phyloP scores from a whole-genome alignment of 2,888 invertebrate species.

The Drosophila quasianomalipes region DNA sequence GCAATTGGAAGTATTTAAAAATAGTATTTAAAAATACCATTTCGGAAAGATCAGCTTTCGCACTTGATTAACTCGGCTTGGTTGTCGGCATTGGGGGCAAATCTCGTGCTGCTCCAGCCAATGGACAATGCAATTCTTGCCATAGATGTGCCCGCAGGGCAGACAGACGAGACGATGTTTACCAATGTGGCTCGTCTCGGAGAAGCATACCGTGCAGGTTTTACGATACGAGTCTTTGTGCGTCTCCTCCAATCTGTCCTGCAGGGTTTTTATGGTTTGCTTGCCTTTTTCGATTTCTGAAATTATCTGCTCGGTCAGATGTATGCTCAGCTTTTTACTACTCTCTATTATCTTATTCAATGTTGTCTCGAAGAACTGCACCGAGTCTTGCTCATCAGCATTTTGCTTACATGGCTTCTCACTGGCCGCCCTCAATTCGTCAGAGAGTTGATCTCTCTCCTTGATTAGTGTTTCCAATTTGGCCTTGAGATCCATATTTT shows the following conservation, averaged over 20 bases:
- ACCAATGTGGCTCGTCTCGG: neutral
- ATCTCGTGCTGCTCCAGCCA: accelerated
- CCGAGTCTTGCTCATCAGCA: accelerated
- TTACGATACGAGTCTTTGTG: neutral
- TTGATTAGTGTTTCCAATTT: neutral
- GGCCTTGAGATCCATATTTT: neutral
- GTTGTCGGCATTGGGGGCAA: neutral
- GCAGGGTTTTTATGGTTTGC: neutral
- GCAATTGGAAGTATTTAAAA: neutral
- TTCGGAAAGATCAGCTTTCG: neutral
- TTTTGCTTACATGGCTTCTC: neutral
- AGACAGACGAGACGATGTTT: neutral
- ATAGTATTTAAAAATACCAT: accelerated
- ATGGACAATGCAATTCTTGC: neutral
- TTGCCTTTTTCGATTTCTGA: neutral
- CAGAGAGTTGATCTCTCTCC: neutral
- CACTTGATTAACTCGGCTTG: too few relatives aligned
- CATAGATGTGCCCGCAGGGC: slow-evolving; percentile 1
- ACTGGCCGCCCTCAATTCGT: neutral
- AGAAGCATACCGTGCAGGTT: neutral
- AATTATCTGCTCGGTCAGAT: neutral
- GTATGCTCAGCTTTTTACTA: neutral
- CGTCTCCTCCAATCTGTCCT: accelerated
- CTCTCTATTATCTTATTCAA: accelerated
- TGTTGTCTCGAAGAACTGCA: neutral